phyloP scores from a whole-genome alignment of 2,113 vertebrate genomes.

The Polyodon spathula region DNA sequence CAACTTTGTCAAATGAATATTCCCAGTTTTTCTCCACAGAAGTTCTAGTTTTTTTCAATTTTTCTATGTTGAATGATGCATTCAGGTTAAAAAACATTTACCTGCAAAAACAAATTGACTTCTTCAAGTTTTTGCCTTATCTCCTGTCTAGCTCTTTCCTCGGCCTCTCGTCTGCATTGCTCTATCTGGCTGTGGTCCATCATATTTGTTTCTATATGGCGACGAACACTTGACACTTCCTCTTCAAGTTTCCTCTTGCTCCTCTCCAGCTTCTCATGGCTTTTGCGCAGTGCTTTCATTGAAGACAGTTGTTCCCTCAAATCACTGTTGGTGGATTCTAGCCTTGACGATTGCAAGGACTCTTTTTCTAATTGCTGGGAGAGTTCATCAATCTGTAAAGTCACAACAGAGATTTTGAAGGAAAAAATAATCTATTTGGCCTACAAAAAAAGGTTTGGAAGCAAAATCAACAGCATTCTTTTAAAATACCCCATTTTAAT shows the following conservation, averaged over 20 bases:
- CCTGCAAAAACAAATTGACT: slow-evolving; percentile 84
- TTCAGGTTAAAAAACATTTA: slow-evolving; percentile 24
- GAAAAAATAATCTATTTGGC: too few species aligned
- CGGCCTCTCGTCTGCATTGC: slow-evolving; percentile 62
- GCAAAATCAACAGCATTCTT: too few species aligned
- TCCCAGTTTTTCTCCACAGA: too few species aligned
- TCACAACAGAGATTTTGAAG: too few species aligned
- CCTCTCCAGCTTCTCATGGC: slow-evolving; percentile 59
- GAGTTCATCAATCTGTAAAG: slow-evolving; percentile 62
- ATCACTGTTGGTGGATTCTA: slow-evolving; percentile 59
- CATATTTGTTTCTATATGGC: slow-evolving; percentile 44
- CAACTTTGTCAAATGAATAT: too few species aligned
- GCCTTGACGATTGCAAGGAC: slow-evolving; percentile 42
- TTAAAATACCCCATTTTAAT: too few species aligned
- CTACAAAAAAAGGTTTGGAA: too few species aligned
- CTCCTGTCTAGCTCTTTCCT: slow-evolving; percentile 69
- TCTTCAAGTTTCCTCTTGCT: slow-evolving; percentile 67
- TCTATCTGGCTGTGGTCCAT: slow-evolving; percentile 35
- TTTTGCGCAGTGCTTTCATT: slow-evolving; percentile 45
- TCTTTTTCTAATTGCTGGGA: slow-evolving; percentile 59
- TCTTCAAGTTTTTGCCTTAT: slow-evolving; percentile 73
- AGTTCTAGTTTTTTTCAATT: too few species aligned
- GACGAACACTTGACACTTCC: slow-evolving; percentile 58
- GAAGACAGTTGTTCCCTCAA: slow-evolving; percentile 63
- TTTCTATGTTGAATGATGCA: not conserved